Conservation (phyloP, 2,888 invertebrate genomes). For the Ethmia dodecea region DNA sequence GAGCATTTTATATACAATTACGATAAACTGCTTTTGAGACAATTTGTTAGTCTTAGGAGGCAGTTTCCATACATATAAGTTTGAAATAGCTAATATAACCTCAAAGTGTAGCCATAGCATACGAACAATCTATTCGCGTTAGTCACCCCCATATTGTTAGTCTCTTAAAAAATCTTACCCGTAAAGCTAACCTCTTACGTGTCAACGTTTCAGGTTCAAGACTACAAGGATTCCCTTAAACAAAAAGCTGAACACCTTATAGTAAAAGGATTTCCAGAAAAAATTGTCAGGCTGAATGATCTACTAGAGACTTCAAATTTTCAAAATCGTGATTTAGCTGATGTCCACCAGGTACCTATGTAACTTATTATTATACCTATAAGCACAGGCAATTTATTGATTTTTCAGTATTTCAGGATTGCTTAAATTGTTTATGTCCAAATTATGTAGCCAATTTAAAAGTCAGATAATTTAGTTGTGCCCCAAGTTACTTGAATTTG, state of each 20-base stretch:
- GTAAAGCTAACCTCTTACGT: constrained; percentile 33
- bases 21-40: too few relatives aligned
- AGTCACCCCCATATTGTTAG: too few relatives aligned
- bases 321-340: constrained; percentile 85
- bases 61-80: background rate
- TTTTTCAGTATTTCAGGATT: too few relatives aligned
- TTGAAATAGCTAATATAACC: constrained; percentile 40
- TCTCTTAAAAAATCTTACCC: too few relatives aligned
- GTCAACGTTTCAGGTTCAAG: constrained; percentile 84
- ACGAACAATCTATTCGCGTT: too few relatives aligned
- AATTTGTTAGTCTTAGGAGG: constrained; percentile 7
- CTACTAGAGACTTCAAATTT: constrained; percentile 90
- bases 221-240: constrained; percentile 93
- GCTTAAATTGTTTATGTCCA: too few relatives aligned
- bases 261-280: constrained; percentile 93
- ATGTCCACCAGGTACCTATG: constrained; percentile 82
- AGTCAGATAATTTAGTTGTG: too few relatives aligned
- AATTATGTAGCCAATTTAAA: too few relatives aligned
- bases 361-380: too few relatives aligned
- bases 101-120: constrained; percentile 34
- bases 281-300: constrained; percentile 93
- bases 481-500: too few relatives aligned
- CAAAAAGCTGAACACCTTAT: constrained; percentile 93
- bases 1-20: too few relatives aligned
- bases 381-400: too few relatives aligned